These are phyloP conservation scores for Tetraodon nigroviridis DNA, from an alignment of 2,113 vertebrate species.

Conservation along the genomic window DNA sequence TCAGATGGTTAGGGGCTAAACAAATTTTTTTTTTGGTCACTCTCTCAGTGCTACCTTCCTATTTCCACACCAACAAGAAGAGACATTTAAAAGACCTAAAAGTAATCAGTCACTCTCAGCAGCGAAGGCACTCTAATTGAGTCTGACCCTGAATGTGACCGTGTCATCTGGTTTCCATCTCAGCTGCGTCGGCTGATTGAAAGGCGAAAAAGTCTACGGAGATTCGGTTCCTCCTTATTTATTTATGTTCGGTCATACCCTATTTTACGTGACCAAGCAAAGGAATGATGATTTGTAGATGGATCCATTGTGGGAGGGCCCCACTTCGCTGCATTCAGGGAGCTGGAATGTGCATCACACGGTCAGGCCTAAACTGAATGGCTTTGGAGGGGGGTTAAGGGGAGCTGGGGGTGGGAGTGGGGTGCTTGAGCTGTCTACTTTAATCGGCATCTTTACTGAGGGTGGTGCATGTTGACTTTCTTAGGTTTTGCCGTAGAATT, in stretches of 20 bases:
- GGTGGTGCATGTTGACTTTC: constrained; percentile 6
- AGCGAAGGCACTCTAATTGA: constrained; percentile 61
- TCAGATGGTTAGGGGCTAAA: constrained; percentile 37
- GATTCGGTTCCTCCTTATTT: constrained; percentile 61
- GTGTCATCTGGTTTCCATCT: constrained; percentile 67
- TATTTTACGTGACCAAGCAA: constrained; percentile 44
- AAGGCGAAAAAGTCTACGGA: constrained; percentile 55
- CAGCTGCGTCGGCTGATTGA: constrained; percentile 51
- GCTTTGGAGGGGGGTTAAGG: constrained; percentile 34
- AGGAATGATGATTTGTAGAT: constrained; percentile 63
- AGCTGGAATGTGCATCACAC: constrained; percentile 57
- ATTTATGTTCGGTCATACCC: constrained; percentile 59
- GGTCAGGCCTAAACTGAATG: constrained; percentile 51
- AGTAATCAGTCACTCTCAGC: constrained; percentile 62
- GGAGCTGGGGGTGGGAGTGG: too few relatives aligned
- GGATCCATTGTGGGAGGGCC: constrained; percentile 41
- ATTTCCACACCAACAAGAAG: constrained; percentile 46
- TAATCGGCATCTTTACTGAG: constrained; percentile 36
- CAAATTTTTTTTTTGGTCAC: constrained; percentile 21
- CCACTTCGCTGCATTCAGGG: constrained; percentile 39
- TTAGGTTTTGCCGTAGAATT: background rate
- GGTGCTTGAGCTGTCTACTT: constrained; percentile 48
- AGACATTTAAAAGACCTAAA: constrained; percentile 58
- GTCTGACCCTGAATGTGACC: constrained; percentile 55
- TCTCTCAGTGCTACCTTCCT: constrained; percentile 38